Evolutionary conservation across 2,113 vertebrate species (phyloP).

Genomic region (Perca flavescens): DNA sequence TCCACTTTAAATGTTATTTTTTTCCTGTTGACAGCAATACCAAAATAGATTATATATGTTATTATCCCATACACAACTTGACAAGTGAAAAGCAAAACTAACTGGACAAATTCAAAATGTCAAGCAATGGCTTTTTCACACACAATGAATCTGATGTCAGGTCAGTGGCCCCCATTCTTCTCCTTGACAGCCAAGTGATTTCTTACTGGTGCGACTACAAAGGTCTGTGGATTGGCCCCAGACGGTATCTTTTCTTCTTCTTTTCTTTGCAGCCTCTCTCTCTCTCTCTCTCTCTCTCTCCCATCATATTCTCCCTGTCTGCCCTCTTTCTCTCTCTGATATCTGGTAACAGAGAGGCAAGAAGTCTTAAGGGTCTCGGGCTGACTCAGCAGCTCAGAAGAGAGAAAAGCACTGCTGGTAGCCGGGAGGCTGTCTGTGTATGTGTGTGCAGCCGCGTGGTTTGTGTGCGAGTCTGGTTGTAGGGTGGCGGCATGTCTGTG

Average conservation of each 20-base stretch:
- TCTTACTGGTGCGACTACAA: conserved; percentile 60
- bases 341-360: conserved; percentile 53
- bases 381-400: conserved; percentile 80
- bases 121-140: conserved; percentile 24
- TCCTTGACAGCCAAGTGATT: conserved; percentile 54
- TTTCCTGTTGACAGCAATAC: not conserved
- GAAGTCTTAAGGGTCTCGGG: conserved; percentile 65
- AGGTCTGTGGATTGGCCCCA: conserved; percentile 58
- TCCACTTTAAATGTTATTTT: not conserved
- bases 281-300: conserved; percentile 12
- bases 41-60: not conserved
- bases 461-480: conserved; percentile 3
- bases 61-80: not conserved
- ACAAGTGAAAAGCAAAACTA: conserved; percentile 40
- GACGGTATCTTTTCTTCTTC: conserved; percentile 34
- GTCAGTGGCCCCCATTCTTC: conserved; percentile 54
- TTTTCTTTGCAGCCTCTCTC: not conserved
- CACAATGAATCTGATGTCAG: conserved; percentile 31
- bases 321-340: conserved; percentile 54
- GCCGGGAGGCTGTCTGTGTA: conserved; percentile 55
- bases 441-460: conserved; percentile 33
- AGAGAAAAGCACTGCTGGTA: conserved; percentile 55
- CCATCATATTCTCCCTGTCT: conserved; percentile 46
- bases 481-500: conserved; percentile 30
- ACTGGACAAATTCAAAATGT: conserved; percentile 43